phyloP scores from a whole-genome alignment of 2,113 vertebrate genomes.

The Pseudorasbora parva region DNA sequence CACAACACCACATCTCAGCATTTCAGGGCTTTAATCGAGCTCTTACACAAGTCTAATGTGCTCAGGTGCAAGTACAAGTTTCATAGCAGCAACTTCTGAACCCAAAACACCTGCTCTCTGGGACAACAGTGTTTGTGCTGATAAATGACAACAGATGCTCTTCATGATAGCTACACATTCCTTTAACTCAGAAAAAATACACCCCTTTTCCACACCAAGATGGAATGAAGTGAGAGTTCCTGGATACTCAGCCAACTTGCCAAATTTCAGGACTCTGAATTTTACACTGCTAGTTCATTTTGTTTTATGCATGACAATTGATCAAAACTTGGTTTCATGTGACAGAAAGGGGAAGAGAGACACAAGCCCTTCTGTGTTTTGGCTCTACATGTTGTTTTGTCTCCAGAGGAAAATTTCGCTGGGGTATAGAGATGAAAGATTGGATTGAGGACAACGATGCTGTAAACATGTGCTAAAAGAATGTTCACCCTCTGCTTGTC shows the following conservation, averaged over 20 bases:
- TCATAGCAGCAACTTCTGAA: slow-evolving; percentile 55
- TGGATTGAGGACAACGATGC: background rate
- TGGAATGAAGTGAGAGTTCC: background rate
- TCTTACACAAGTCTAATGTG: slow-evolving; percentile 92
- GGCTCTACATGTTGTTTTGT: slow-evolving; percentile 7
- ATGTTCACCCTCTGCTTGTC: background rate
- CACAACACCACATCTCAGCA: slow-evolving; percentile 26
- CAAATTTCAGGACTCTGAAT: background rate
- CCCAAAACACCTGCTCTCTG: slow-evolving; percentile 66
- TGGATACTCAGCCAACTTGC: background rate
- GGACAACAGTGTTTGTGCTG: slow-evolving; percentile 8
- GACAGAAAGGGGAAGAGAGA: slow-evolving; percentile 8
- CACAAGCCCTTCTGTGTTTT: slow-evolving; percentile 16
- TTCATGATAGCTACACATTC: slow-evolving; percentile 25
- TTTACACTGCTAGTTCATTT: background rate
- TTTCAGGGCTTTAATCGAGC: slow-evolving; percentile 34
- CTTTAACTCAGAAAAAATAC: background rate
- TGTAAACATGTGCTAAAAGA: slow-evolving; percentile 19
- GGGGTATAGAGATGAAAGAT: slow-evolving; percentile 22
- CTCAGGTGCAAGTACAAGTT: slow-evolving; percentile 86
- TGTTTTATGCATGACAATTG: background rate
- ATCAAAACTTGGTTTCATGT: background rate
- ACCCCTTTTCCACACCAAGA: background rate
- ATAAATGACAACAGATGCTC: slow-evolving; percentile 11
- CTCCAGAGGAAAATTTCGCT: background rate